Conservation (phyloP, 2,113 vertebrate species). For the Engystomops pustulosus region DNA sequence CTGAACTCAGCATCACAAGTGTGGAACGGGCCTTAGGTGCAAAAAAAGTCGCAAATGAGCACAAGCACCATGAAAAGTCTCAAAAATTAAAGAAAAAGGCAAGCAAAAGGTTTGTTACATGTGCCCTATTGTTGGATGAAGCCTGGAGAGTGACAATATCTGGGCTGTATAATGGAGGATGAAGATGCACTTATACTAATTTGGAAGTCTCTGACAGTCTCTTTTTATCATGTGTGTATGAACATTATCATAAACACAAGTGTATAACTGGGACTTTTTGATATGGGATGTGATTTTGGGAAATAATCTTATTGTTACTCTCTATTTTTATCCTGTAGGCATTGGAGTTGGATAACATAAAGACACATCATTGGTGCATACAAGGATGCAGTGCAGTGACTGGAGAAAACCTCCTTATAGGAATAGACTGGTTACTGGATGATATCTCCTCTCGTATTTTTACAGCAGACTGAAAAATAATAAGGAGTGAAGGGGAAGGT, state of each 20-base stretch:
- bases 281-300: background rate
- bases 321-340: constrained; percentile 68
- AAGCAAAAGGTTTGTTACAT: no score
- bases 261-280: background rate
- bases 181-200: no score
- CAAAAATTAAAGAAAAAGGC: no score
- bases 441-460: constrained; percentile 75
- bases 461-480: constrained; percentile 66
- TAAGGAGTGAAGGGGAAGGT: background rate
- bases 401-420: constrained; percentile 82
- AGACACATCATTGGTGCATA: constrained; percentile 90
- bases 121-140: no score
- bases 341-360: constrained; percentile 81
- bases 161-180: no score
- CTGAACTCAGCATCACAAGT: no score
- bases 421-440: constrained; percentile 84
- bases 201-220: no score
- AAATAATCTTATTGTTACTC: background rate
- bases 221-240: no score
- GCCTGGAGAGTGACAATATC: no score
- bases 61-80: no score
- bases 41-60: no score
- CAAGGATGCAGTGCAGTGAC: constrained; percentile 88
- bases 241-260: background rate
- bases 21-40: no score